Evolutionary conservation across 2,113 vertebrate species (phyloP).

Genomic region (Morone saxatilis): DNA sequence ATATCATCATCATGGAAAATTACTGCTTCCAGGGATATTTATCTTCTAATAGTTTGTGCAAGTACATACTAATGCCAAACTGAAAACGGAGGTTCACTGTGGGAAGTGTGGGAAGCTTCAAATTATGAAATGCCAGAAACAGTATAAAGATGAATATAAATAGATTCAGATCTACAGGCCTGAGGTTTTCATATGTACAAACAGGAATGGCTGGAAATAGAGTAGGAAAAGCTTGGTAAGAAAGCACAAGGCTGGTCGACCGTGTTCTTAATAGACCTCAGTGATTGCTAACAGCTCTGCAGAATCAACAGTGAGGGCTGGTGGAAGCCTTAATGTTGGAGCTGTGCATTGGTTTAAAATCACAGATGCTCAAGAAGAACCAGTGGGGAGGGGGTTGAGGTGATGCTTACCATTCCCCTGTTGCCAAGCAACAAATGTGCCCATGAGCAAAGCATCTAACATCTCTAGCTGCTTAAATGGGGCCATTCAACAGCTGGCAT

Average conservation of each 20-base stretch:
- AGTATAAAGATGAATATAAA: background rate
- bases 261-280: constrained; percentile 17
- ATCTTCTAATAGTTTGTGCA: constrained; percentile 22
- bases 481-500: background rate
- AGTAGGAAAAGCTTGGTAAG: constrained; percentile 11
- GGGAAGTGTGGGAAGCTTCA: constrained; percentile 3
- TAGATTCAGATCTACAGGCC: background rate
- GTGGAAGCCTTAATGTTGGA: constrained; percentile 21
- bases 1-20: constrained; percentile 22
- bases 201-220: background rate
- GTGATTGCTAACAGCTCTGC: constrained; percentile 32
- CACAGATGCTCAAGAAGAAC: constrained; percentile 41
- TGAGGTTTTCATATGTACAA: background rate
- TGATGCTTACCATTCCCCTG: constrained; percentile 38
- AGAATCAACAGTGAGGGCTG: constrained; percentile 40
- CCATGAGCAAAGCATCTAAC: constrained; percentile 46
- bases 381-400: constrained; percentile 14
- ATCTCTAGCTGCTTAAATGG: constrained; percentile 16
- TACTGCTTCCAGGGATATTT: background rate
- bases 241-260: background rate
- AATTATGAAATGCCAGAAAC: constrained; percentile 5
- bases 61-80: constrained; percentile 8
- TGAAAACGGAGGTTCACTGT: constrained; percentile 15
- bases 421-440: constrained; percentile 64
- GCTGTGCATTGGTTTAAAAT: constrained; percentile 39